Base-by-base conservation (phyloP, 2,797 vertebrate species). In the Alosa sapidissima region DNA sequence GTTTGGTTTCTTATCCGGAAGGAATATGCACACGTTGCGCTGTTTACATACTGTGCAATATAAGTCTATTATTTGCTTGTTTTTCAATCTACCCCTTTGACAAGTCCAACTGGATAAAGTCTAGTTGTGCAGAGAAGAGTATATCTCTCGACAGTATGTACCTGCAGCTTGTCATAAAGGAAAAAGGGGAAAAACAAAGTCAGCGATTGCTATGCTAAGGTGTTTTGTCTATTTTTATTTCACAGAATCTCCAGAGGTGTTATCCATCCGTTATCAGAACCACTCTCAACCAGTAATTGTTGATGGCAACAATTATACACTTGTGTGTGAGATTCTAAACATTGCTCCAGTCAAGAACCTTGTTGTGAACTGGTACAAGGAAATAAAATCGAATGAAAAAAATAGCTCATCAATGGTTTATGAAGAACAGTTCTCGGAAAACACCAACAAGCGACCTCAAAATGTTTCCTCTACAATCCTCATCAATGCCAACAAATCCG, bases 281-380 rank as follows among this genome's bases (percentile, higher is more conserved):
- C 81, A 87, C 47, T 0, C 0, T 0, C 89, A 36, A 41, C 51
- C 85, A 0, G 11, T 87, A 28, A 28, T 28, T 86, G 13, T 81
- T 55, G 93, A 91, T 84, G 82, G 14, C 2, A 10, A 0, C 0
- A 0, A 3, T 19, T 87, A 92, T 78, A 65, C 85, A 45, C 90
- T 96, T 82, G 87, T 36, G 84, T 96, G 95, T 90, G 60, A 91
- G 81, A 36, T 95, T 24, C 11, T 36, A 41, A 87, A 60, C 16
- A 54, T 93, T 7, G 91, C 93, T 75, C 92, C 93, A n/a, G 90
- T 86, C 21, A 33, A 58, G 47, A 82, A 47, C 4, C 19, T 95
- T 5, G 7, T 0, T 0, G 93, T 95, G 82, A 89, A 0, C 5
- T 95, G 93, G 92, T 93, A 91, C 88, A 86, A 75, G 68, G 33